Evolutionary conservation across 2,888 invertebrate species (phyloP).

Genomic region (Cryptophagus acutangulus): DNA sequence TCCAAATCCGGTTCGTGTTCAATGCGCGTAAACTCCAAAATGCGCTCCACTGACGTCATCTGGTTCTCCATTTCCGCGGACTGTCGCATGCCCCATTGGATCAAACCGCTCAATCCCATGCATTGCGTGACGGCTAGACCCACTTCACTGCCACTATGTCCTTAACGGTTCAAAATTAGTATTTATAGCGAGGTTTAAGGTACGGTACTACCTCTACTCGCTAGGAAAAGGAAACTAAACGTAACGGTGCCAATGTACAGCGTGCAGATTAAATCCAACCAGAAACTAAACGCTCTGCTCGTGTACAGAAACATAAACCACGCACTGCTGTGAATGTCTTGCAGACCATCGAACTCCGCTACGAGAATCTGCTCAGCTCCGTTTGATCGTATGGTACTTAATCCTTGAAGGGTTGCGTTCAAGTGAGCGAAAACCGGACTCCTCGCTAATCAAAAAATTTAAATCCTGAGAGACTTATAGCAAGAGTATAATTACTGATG

Average conservation of each 20-base stretch:
- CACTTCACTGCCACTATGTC: constrained; percentile 46
- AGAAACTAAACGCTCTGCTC: constrained; percentile 65
- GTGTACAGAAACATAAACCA: constrained; percentile 66
- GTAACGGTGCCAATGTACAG: constrained; percentile 63
- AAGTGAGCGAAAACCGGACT: constrained; percentile 71
- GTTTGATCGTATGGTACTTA: constrained; percentile 68
- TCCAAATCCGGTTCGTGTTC: constrained; percentile 46
- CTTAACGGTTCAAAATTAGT: constrained; percentile 14
- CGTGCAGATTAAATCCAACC: constrained; percentile 66
- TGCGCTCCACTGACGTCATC: constrained; percentile 63
- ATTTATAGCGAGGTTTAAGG: not conserved
- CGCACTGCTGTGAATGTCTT: constrained; percentile 62
- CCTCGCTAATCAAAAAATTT: constrained; percentile 54
- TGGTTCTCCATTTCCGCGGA: constrained; percentile 62
- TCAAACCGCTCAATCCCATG: constrained; percentile 49
- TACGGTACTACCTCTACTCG: constrained; percentile 15
- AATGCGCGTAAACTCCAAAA: constrained; percentile 58
- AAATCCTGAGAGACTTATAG: constrained; percentile 22
- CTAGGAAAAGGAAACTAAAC: constrained; percentile 58
- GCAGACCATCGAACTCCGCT: constrained; percentile 55
- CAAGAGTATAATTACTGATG: constrained; percentile 51
- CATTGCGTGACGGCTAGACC: constrained; percentile 54
- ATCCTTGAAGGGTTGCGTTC: constrained; percentile 66
- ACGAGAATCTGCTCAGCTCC: constrained; percentile 56
- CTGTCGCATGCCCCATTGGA: constrained; percentile 65